phyloP scores from a whole-genome alignment of 2,888 invertebrate species.

The Pantelozetes paolii region DNA sequence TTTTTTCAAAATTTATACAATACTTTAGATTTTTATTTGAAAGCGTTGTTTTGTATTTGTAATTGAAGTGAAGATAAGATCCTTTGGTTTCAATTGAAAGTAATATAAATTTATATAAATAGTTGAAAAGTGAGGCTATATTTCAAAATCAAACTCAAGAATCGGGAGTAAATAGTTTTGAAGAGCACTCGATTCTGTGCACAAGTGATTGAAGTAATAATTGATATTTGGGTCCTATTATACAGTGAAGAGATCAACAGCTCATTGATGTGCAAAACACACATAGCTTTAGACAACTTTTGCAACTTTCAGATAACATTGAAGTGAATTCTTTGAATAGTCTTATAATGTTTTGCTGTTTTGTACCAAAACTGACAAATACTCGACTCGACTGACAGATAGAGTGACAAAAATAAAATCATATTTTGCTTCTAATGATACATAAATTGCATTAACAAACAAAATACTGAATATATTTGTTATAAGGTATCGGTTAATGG shows the following conservation, averaged over 20 bases:
- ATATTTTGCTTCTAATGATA: constrained; percentile 8
- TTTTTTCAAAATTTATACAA: no score
- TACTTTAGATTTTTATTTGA: no score
- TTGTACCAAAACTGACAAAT: constrained; percentile 14
- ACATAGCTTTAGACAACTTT: background rate
- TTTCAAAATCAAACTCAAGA: no score
- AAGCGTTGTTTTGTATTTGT: no score
- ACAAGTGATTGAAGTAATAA: constrained; percentile 14
- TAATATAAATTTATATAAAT: no score
- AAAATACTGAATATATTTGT: constrained; percentile 8
- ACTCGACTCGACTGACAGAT: background rate
- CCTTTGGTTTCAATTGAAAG: no score
- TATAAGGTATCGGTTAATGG: constrained; percentile 21
- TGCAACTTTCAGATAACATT: constrained; percentile 14
- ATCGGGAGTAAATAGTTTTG: no score
- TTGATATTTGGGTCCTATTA: background rate
- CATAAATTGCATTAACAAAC: constrained; percentile 25
- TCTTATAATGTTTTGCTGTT: background rate
- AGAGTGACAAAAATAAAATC: background rate
- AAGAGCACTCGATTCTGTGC: constrained; percentile 13
- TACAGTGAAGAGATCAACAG: constrained; percentile 5
- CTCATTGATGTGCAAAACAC: constrained; percentile 32
- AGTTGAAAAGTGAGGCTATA: no score
- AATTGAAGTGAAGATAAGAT: no score
- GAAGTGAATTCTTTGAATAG: background rate